Conservation (phyloP, 2,113 vertebrate species). For the Casuarius casuarius region DNA sequence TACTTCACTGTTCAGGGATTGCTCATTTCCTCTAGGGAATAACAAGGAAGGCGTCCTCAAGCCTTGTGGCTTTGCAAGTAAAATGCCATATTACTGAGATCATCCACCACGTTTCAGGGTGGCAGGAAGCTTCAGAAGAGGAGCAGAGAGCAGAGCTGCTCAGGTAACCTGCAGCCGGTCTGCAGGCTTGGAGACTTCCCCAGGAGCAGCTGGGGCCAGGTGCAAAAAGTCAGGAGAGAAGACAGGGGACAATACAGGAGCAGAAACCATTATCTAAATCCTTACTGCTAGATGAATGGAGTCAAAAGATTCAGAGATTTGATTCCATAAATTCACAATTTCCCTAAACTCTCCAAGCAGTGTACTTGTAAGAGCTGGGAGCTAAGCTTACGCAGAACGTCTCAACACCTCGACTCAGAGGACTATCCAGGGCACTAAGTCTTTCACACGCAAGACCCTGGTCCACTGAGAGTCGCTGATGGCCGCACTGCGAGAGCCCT, state of each 20-base stretch:
- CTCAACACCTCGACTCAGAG: fast-evolving
- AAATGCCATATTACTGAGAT: not conserved
- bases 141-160: not conserved
- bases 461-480: not conserved
- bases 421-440: fast-evolving
- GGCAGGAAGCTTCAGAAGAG: not conserved
- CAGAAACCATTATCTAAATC: not conserved
- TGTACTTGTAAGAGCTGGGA: not conserved
- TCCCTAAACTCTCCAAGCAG: not conserved
- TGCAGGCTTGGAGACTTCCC: not conserved
- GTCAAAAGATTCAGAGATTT: not conserved
- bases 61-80: not conserved
- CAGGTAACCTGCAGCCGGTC: not conserved
- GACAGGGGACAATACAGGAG: not conserved
- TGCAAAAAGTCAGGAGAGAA: not conserved
- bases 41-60: not conserved
- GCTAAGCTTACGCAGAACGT: not conserved
- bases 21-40: not conserved
- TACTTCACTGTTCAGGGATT: not conserved
- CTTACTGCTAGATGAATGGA: not conserved
- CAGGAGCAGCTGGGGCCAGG: not conserved
- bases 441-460: not conserved
- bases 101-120: not conserved
- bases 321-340: not conserved
- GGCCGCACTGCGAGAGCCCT: not conserved